Conservation (phyloP, 2,797 vertebrate species). For the Mus minutoides region DNA sequence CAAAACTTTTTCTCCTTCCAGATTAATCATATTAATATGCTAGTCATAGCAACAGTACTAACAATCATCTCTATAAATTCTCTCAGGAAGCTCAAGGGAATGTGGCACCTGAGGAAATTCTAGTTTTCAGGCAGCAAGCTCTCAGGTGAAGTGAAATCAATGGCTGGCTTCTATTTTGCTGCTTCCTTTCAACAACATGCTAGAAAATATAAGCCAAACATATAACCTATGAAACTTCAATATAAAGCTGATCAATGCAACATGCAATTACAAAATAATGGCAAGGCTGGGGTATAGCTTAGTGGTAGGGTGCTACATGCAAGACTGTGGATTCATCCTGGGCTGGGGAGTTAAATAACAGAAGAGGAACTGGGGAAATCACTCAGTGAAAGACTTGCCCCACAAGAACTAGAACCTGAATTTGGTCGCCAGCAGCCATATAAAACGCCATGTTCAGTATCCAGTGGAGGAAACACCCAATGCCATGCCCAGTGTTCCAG, state of each 20-base stretch:
- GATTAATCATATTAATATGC: not conserved
- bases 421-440: not conserved
- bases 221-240: not conserved
- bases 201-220: conserved; percentile 31
- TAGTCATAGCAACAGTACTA: not conserved
- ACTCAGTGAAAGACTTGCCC: not conserved
- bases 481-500: not conserved
- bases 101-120: conserved; percentile 83
- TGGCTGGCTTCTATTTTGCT: not conserved
- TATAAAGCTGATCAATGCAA: not conserved
- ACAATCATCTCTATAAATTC: conserved; percentile 77
- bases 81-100: conserved; percentile 84
- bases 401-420: not conserved
- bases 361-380: not conserved
- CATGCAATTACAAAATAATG: not conserved
- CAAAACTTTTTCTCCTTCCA: not conserved
- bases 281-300: not conserved
- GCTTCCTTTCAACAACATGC: conserved; percentile 70
- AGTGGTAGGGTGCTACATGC: not conserved
- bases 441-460: not conserved
- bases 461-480: not conserved
- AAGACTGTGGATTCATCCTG: not conserved
- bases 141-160: conserved; percentile 85
- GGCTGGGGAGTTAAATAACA: not conserved
- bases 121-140: conserved; percentile 87